Evolutionary conservation across 1,140 invertebrate species (phyloP), one percentile per base, ranked within the genome.

Genomic region (Atta texana): DNA sequence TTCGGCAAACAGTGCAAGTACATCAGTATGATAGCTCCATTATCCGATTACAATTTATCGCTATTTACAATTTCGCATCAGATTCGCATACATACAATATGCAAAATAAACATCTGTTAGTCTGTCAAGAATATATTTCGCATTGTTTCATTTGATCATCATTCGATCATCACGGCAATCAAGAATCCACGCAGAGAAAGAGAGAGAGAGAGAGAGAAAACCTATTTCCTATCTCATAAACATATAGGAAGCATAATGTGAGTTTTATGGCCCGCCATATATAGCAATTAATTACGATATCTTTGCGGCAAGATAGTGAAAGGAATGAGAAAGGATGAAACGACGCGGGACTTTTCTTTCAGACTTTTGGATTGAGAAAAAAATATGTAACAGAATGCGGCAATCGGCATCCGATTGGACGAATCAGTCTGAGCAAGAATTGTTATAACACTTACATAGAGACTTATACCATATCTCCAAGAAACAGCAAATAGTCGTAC

Each of bases 141-240:
- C 55, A 2, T 57, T 57, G 57, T 69, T 24, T 69, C 24, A 89
- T 88, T 53, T 31, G 31, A 31, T 31, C 31, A 82, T 90, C 34
- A 34, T 7, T 34, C 34, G 34, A 34, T 34, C 34, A 39, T 39
- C 72, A 89, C 72, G 66, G 12, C 49, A 76, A 53, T 31, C 68
- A 16, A 16, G 24, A 51, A 10, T 66, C 44, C 49, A 74, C 55
- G 28, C 21, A 74, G n/a, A n/a, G 63, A 34, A 28, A 4, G 72
- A 34, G 49, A 1, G 8, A 3, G 49, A 14, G 49, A 34, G 80
- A 59, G 69, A 16, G 61, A 34, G 34, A 3, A 66, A 59, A 49
- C 71, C 86, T 77, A 61, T 78, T 69, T 39, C 44, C 61, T 14
- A 59, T 89, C 69, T 74, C 66, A 49, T 74, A 34, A 64, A 12